Evolutionary conservation across 2,888 invertebrate genomes (phyloP), one percentile per base, ranked within the genome.

Genomic region (Antheraea assamensis): DNA sequence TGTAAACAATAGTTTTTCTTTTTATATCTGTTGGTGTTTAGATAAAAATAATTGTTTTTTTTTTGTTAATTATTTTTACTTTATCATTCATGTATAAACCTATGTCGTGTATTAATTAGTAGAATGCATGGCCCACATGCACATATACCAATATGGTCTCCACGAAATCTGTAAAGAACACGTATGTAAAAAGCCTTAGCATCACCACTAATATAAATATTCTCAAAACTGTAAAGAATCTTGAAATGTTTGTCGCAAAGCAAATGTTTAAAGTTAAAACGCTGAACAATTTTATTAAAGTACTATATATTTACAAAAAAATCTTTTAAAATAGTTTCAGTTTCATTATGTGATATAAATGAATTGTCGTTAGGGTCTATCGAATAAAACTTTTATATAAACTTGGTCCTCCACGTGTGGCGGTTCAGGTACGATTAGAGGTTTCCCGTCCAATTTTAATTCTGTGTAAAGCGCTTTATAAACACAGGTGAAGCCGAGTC

Each of bases 401-500:
- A 96, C 95, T 74, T 92, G 91, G 64, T 96, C 95, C 1, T 95
- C 90, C 0, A 92, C 84, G 86, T 97, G 97, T 0, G 97, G 97
- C 8, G 93, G 88, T 71, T 95, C 96, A 0, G 98, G 97, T 27
- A 95, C 93, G 74, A 97, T 94, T 0, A 96, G 93, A 71, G 96
- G 95, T 24, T 92, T 90, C 21, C 96, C 96, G 72, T 96, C 94
- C 73, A 95, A 94, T 70, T 92, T 88, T 81, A 97, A 96, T 72
- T 97, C 96, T 0, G 90, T 89, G 84, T 97, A 98, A 7, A 95
- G 93, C 24, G 96, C 90, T 61, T 94, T 91, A 87, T 96, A 97
- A 72, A 96, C 95, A 83, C 96, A 95, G 58, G 96, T 95, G 88
- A 97, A 97, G 66, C 97, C 97, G 35, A 96, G 90, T 80, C 96